A percentile compares a stretch with the other conserved stretches of the same genome.
These are phyloP conservation scores for Catharus minimus DNA, from an alignment of 2,113 vertebrate species.

Conservation along the genomic window DNA sequence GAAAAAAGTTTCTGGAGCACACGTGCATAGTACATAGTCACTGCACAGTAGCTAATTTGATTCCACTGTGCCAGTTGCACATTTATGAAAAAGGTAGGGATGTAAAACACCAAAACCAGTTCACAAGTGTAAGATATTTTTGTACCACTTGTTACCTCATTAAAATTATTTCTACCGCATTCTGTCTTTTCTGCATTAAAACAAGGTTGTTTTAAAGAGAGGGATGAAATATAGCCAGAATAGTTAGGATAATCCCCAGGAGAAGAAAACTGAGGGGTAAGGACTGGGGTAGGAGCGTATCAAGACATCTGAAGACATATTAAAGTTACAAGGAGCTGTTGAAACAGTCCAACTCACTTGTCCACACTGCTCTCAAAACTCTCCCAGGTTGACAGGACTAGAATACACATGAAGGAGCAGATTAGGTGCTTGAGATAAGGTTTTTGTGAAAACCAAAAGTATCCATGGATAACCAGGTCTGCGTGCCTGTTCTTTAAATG, in stretches of 20 bases:
- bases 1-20: background rate
- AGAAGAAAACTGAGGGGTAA: background rate
- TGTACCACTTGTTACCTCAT: background rate
- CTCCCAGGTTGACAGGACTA: background rate
- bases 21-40: accelerated
- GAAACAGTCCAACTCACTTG: background rate
- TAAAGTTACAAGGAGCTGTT: background rate
- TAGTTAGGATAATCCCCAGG: background rate
- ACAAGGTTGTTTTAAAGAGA: background rate
- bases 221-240: background rate
- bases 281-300: background rate
- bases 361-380: background rate
- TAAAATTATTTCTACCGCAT: background rate
- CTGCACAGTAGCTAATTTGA: background rate
- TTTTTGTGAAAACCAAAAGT: background rate
- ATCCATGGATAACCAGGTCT: background rate
- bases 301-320: background rate
- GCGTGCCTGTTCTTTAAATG: background rate
- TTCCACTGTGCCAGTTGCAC: background rate
- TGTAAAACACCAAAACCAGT: background rate
- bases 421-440: background rate
- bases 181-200: background rate
- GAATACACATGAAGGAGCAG: background rate
- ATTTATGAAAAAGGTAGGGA: background rate
- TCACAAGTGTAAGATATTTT: background rate